A percentile compares a stretch with the other conserved stretches of the same genome.
Evolutionary conservation across 1,140 invertebrate species (phyloP).

Genomic region (Trachelipus rathkii): DNA sequence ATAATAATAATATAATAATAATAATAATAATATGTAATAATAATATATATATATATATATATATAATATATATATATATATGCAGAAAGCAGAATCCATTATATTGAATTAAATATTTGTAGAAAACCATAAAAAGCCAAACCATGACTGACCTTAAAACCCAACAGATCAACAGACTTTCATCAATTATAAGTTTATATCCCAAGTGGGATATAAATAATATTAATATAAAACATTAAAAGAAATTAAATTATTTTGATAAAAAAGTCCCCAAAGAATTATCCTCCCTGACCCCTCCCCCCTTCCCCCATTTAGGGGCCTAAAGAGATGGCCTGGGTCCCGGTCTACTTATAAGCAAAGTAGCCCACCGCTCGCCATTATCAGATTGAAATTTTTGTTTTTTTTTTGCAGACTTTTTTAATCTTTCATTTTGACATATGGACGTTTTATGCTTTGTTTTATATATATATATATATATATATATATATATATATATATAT

Average conservation of each 20-base stretch:
- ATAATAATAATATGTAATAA: too few species aligned
- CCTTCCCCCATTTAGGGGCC: neutral
- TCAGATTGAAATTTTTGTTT: neutral
- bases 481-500: constrained; percentile 15
- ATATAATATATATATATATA: neutral
- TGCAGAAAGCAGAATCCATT: neutral
- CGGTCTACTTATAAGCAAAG: neutral
- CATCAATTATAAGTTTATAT: neutral
- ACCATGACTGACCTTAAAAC: too few species aligned
- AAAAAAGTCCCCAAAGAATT: too few species aligned
- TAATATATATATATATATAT: constrained; percentile 1
- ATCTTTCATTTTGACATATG: neutral
- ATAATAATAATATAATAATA: too few species aligned
- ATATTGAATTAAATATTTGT: too few species aligned
- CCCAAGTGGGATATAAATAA: too few species aligned
- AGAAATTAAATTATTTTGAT: too few species aligned
- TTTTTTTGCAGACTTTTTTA: neutral
- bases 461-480: constrained; percentile 7
- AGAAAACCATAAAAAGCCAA: too few species aligned
- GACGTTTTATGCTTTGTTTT: neutral
- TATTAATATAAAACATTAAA: too few species aligned
- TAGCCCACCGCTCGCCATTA: neutral
- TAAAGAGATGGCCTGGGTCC: neutral
- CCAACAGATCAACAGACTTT: neutral
- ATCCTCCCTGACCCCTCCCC: too few species aligned